phyloP scores from a whole-genome alignment of 2,113 vertebrate genomes.

The Micronycteris hirsuta region DNA sequence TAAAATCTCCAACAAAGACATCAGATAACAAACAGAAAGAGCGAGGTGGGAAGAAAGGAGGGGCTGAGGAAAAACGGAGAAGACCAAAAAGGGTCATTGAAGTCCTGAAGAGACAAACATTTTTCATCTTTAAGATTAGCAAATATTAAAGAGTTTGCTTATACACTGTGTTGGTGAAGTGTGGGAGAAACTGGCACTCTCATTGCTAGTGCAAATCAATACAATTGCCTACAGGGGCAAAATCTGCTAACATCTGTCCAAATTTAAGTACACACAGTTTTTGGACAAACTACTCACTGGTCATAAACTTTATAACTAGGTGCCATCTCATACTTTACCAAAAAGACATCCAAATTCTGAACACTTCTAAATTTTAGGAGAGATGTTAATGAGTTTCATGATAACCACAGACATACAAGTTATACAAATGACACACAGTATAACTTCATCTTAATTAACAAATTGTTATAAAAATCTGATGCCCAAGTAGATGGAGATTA shows the following conservation, averaged over 20 bases:
- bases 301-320: neutral
- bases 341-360: neutral
- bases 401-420: neutral
- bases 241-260: neutral
- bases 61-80: neutral
- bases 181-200: neutral
- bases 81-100: neutral
- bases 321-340: neutral
- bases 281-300: neutral
- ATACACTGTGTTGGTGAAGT: neutral
- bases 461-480: neutral
- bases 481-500: neutral
- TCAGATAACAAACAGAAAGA: neutral
- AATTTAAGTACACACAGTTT: neutral
- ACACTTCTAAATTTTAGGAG: neutral
- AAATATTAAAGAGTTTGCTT: neutral
- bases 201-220: neutral
- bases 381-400: neutral
- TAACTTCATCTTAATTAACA: neutral
- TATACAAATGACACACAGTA: neutral
- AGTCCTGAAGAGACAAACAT: neutral
- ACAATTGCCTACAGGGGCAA: neutral
- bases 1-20: neutral
- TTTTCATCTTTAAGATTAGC: neutral
- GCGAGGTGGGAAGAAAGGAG: rapidly evolving